Evolutionary conservation across 2,888 invertebrate species (phyloP), one percentile per base, ranked within the genome.

Genomic region (Morpho deidamia): DNA sequence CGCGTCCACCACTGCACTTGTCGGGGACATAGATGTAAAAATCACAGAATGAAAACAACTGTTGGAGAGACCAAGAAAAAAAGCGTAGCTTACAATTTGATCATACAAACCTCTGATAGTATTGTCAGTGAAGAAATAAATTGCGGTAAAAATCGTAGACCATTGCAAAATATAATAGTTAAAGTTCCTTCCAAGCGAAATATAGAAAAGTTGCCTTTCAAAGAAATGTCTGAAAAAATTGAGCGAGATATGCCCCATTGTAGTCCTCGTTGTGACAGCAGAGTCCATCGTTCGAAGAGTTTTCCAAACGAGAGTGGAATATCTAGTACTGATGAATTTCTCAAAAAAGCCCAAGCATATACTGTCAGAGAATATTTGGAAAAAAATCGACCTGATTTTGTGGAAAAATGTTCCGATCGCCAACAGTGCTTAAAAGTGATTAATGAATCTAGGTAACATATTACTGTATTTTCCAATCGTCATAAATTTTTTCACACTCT

Each of bases 311-410:
- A 84, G 11, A 79, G 76, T 53, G 83, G 79, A 35, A 64, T 76
- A 48, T 80, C 85, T 5, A 81, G 83, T 58, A 74, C 78, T 51
- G 83, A 86, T 35, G 78, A 83, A 23, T 67, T 72, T 37, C 48
- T 68, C 5, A 78, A 66, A 48, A 79, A 65, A 53, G 62, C 74
- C 10, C 76, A 78, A 42, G 73, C 74, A 14, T 74, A 84, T 7
- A 84, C 91, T 7, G 89, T 94, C 32, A 85, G 95, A 90, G 94
- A 95, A 55, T 93, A 94, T 71, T 90, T 96, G 66, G 89, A 91
- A 62, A 89, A 77, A 59, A 94, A 94, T 64, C 91, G 93, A 35
- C 96, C 96, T 0, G 91, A 93, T 57, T 96, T 95, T 74, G 87
- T 94, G 3, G 75, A 81, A 53, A 83, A 76, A 43, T 70, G 76